Conservation (phyloP, 2,888 invertebrate species). For the Epiblema foenella region DNA sequence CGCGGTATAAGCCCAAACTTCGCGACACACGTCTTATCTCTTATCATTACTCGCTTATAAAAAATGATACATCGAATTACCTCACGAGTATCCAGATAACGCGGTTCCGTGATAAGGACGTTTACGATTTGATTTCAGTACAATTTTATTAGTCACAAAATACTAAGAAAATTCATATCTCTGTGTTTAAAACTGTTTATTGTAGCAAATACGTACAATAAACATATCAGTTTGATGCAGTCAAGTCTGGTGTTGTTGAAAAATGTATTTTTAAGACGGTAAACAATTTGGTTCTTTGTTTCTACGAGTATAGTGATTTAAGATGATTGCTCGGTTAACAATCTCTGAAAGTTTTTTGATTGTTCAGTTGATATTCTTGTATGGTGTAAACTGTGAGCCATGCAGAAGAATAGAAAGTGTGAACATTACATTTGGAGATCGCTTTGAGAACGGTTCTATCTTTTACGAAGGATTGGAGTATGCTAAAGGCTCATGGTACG, state of each 20-base stretch:
- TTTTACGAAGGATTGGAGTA: constrained; percentile 66
- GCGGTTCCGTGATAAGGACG: constrained; percentile 64
- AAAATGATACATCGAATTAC: constrained; percentile 78
- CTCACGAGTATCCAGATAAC: constrained; percentile 71
- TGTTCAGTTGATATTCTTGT: constrained; percentile 49
- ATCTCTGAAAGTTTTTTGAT: constrained; percentile 57
- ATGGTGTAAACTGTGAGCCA: constrained; percentile 54
- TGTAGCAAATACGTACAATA: constrained; percentile 25
- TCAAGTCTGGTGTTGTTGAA: constrained; percentile 7
- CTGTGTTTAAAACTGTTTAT: constrained; percentile 30
- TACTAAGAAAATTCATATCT: constrained; percentile 42
- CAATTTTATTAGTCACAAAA: constrained; percentile 51
- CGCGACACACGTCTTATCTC: constrained; percentile 64
- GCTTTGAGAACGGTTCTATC: constrained; percentile 64
- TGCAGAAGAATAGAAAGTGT: constrained; percentile 67
- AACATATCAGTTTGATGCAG: constrained; percentile 25
- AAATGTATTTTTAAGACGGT: constrained; percentile 15
- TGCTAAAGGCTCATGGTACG: constrained; percentile 63
- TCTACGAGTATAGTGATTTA: background rate
- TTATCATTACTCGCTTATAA: constrained; percentile 59
- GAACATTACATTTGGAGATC: constrained; percentile 65
- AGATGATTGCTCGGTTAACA: constrained; percentile 32
- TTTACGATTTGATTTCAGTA: constrained; percentile 55
- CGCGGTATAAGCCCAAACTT: constrained; percentile 47
- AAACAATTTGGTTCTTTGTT: constrained; percentile 15